These are phyloP conservation scores for Napeogenes inachia DNA, from an alignment of 2,888 invertebrate genomes.

Conservation along the genomic window DNA sequence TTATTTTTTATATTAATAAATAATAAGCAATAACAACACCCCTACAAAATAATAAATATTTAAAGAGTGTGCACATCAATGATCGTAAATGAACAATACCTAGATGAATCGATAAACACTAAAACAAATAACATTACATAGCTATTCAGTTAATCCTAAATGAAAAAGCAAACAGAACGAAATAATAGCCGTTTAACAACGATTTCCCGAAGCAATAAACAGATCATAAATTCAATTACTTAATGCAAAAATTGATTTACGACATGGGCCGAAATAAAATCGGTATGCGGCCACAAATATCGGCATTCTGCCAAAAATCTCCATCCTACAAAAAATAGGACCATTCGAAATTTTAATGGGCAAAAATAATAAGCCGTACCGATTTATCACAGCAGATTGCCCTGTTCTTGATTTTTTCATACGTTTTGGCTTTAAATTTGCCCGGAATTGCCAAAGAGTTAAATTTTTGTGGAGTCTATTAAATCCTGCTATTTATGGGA, in stretches of 20 bases:
- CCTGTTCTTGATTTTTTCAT: conserved; percentile 67
- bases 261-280: conserved; percentile 57
- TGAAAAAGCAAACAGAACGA: conserved; percentile 24
- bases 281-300: conserved; percentile 48
- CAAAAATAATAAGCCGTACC: conserved; percentile 66
- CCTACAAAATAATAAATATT: too few species aligned
- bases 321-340: conserved; percentile 48
- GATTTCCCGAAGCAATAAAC: conserved; percentile 70
- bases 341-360: conserved; percentile 71
- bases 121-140: not conserved
- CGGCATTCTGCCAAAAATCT: conserved; percentile 65
- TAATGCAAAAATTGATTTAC: conserved; percentile 74
- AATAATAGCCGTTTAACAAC: conserved; percentile 57
- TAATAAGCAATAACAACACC: too few species aligned
- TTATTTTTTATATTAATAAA: too few species aligned
- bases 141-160: conserved; percentile 13
- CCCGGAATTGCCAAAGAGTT: conserved; percentile 52
- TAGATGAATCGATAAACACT: too few species aligned
- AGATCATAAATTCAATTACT: conserved; percentile 73
- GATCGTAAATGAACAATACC: too few species aligned
- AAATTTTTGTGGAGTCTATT: conserved; percentile 35
- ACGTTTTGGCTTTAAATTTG: conserved; percentile 59
- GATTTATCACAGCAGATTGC: conserved; percentile 53
- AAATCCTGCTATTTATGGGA: not conserved
- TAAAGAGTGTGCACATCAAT: too few species aligned